Evolutionary conservation across 2,888 invertebrate species (phyloP).

Genomic region (Gasteruption jaculator): DNA sequence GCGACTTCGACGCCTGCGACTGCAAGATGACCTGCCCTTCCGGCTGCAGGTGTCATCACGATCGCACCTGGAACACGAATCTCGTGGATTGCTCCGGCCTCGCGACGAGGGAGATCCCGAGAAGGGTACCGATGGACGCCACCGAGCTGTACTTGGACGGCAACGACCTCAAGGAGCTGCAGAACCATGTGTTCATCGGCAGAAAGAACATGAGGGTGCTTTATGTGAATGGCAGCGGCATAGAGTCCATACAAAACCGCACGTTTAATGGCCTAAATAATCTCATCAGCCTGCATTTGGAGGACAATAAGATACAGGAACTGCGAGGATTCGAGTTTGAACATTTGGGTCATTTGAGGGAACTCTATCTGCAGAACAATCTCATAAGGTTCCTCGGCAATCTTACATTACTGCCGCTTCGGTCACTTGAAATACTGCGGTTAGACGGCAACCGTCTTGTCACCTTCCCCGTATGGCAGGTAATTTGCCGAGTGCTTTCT

Average conservation of each 20-base stretch:
- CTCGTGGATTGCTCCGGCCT: conserved; percentile 87
- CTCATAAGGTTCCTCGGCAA: conserved; percentile 75
- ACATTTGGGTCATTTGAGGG: conserved; percentile 71
- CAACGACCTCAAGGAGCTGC: conserved; percentile 78
- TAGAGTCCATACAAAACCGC: conserved; percentile 81
- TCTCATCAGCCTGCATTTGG: conserved; percentile 76
- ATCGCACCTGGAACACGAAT: conserved; percentile 89
- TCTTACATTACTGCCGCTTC: conserved; percentile 71
- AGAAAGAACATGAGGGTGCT: conserved; percentile 83
- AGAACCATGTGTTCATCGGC: conserved; percentile 85
- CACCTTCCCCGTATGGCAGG: conserved; percentile 76
- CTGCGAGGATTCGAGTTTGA: conserved; percentile 84
- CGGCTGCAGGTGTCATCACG: conserved; percentile 92
- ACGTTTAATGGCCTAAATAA: conserved; percentile 84
- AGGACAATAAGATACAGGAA: conserved; percentile 76
- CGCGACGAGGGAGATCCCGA: conserved; percentile 72
- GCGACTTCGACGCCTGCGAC: conserved; percentile 94
- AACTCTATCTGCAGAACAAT: conserved; percentile 84
- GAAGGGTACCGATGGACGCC: conserved; percentile 88
- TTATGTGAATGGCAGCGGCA: conserved; percentile 79
- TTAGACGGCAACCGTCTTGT: conserved; percentile 81
- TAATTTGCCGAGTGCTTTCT: too few species aligned
- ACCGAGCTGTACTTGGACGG: conserved; percentile 91
- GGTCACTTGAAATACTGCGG: conserved; percentile 73
- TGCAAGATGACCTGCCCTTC: conserved; percentile 95